Evolutionary conservation across 2,888 invertebrate species (phyloP).

Genomic region (Schizotus pectinicornis): DNA sequence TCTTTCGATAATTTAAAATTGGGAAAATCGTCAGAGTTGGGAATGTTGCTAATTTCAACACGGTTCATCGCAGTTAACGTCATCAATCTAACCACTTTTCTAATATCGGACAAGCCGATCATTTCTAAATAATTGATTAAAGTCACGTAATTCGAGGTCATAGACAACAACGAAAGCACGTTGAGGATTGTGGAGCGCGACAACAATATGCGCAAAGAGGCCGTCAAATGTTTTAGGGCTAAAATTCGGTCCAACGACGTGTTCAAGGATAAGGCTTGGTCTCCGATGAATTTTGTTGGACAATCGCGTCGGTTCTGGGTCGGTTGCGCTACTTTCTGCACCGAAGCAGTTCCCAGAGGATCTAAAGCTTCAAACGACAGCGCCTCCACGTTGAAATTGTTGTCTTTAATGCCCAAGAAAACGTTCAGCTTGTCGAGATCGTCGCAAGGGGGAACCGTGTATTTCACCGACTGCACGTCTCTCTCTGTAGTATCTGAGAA

Average conservation of each 20-base stretch:
- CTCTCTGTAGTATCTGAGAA: slow-evolving; percentile 49
- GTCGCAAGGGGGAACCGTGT: slow-evolving; percentile 46
- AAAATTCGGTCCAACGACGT: slow-evolving; percentile 60
- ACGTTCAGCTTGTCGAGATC: slow-evolving; percentile 48
- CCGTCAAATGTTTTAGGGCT: slow-evolving; percentile 61
- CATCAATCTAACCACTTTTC: slow-evolving; percentile 66
- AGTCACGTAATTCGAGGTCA: slow-evolving; percentile 48
- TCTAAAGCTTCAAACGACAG: slow-evolving; percentile 61
- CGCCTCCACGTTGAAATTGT: slow-evolving; percentile 49
- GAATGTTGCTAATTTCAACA: slow-evolving; percentile 55
- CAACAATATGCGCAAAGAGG: slow-evolving; percentile 62
- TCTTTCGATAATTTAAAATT: slow-evolving; percentile 46
- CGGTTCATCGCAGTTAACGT: slow-evolving; percentile 65
- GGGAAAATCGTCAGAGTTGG: slow-evolving; percentile 42
- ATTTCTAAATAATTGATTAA: slow-evolving; percentile 52
- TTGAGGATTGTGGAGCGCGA: slow-evolving; percentile 64
- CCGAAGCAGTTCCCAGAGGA: slow-evolving; percentile 62
- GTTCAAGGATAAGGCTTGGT: slow-evolving; percentile 61
- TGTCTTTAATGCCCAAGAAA: slow-evolving; percentile 55
- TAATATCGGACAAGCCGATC: slow-evolving; percentile 63
- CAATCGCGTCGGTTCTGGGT: slow-evolving; percentile 44
- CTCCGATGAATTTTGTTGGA: slow-evolving; percentile 56
- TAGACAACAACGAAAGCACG: slow-evolving; percentile 58
- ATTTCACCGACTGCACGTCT: slow-evolving; percentile 47
- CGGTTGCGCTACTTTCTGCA: slow-evolving; percentile 54